Base-by-base conservation (phyloP, 2,888 invertebrate species). In the Rhamphomyia laevipes region DNA sequence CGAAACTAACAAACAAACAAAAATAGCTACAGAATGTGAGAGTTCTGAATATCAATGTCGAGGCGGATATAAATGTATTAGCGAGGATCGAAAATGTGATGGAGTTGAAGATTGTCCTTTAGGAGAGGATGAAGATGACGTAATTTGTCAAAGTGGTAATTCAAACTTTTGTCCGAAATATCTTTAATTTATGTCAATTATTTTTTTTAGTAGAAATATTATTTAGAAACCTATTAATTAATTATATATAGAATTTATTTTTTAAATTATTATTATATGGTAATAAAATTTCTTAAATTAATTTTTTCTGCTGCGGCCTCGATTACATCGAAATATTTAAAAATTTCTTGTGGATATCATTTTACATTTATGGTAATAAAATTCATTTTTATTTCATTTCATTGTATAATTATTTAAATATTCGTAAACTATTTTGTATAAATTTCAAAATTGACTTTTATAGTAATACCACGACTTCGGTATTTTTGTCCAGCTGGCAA, bases 401-500 rank as follows among this genome's bases (percentile, higher is more conserved):
- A 27, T 27, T 27, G 5, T 7, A 27, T 27, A 27, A 3, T 3
- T 27, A 7, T 6, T 27, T 27, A 27, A 27, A 7, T 27, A 7
- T 27, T 27, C 9, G n/a, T n/a, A n/a, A n/a, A n/a, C n/a, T 35
- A 5, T 35, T 3, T 13, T 35, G 33, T 35, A n/a, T 5, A 13
- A 35, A 13, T 35, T 35, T n/a, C 2, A 2, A 7, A 35, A 3
- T 15, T 35, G 6, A 5, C 2, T 38, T 16, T 15, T 73, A 55
- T 61, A 70, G 55, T 70, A 57, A 59, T 64, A 47, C 69, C 67
- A 21, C 61, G 62, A 49, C 51, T 67, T 23, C 62, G 59, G 48
- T 70, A 62, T 57, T 66, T 61, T 46, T 71, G 70, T 56, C 64
- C 74, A 18, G 68, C 73, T 27, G 78, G 78, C 40, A 74, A 73